Evolutionary conservation across 2,888 invertebrate species (phyloP).

Genomic region (Trachelus stipa): DNA sequence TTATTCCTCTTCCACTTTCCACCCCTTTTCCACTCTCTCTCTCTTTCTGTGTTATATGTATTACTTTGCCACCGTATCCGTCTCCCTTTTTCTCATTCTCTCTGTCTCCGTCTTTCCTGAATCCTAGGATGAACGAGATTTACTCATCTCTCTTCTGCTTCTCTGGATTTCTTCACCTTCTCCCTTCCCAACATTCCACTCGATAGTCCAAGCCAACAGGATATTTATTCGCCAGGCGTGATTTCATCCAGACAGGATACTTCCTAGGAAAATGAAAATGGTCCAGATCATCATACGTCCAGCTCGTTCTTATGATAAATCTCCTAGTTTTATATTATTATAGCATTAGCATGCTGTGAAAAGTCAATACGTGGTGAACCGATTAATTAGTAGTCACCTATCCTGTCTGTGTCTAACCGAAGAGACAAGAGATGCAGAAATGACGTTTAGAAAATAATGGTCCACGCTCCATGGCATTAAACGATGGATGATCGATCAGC

Average conservation of each 20-base stretch:
- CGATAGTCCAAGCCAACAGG: constrained; percentile 24
- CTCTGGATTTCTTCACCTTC: constrained; percentile 23
- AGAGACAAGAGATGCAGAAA: not conserved
- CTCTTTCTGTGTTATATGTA: not conserved
- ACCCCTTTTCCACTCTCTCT: not conserved
- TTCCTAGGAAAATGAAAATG: too few species aligned
- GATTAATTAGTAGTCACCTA: not conserved
- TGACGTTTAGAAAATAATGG: not conserved
- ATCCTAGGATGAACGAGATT: not conserved
- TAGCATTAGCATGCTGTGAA: not conserved
- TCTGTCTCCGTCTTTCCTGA: constrained; percentile 22
- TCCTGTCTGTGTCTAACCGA: not conserved
- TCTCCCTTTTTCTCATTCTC: constrained; percentile 12
- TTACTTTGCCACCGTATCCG: constrained; percentile 16
- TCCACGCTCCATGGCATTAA: not conserved
- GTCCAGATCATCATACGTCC: not conserved
- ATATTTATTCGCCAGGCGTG: constrained; percentile 53
- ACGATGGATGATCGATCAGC: not conserved
- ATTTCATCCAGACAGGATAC: constrained; percentile 30
- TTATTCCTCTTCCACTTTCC: constrained; percentile 9
- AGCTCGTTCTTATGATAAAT: not conserved
- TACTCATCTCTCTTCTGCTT: constrained; percentile 15
- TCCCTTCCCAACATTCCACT: constrained; percentile 26
- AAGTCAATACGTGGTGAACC: not conserved
- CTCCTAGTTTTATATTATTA: not conserved